Percentiles rank a stretch among this genome's conserved stretches.
These are phyloP conservation scores for Drosophila quadrilineata DNA, from an alignment of 1,140 invertebrate genomes.

Conservation along the genomic window DNA sequence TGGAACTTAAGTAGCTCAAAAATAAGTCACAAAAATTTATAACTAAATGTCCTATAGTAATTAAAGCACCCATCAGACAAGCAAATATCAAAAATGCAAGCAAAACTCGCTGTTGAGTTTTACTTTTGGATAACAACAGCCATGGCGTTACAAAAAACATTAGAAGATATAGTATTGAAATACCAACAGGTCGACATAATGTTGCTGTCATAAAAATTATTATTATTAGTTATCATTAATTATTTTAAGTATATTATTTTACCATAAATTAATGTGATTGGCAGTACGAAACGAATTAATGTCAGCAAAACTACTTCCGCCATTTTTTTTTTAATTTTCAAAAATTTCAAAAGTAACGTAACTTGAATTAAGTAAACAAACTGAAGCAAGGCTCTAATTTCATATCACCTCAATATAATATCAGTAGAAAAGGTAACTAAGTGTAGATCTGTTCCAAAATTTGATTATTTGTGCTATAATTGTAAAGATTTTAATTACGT, in stretches of 20 bases:
- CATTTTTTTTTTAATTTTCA: conserved; percentile 28
- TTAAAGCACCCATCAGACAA: conserved; percentile 10
- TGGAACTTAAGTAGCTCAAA: not conserved
- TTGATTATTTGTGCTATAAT: no score
- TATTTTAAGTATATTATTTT: not conserved
- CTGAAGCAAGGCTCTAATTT: no score
- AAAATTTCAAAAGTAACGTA: no score
- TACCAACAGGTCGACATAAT: conserved; percentile 36
- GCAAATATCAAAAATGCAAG: conserved; percentile 26
- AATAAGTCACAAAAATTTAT: conserved; percentile 30
- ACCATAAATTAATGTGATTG: conserved; percentile 41
- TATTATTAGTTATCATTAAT: not conserved
- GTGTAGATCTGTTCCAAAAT: no score
- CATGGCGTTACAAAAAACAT: conserved; percentile 55
- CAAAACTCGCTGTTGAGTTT: not conserved
- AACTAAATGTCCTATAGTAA: conserved; percentile 20
- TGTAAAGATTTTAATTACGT: no score
- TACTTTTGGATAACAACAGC: conserved; percentile 31
- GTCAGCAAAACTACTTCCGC: conserved; percentile 11
- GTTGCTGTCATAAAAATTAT: conserved; percentile 17
- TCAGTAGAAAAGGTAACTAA: no score
- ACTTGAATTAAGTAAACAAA: no score
- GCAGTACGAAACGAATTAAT: conserved; percentile 38
- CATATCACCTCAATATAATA: no score
- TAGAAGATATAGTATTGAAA: conserved; percentile 44